Conservation (phyloP, 2,888 invertebrate genomes). For the Fabriciana adippe region DNA sequence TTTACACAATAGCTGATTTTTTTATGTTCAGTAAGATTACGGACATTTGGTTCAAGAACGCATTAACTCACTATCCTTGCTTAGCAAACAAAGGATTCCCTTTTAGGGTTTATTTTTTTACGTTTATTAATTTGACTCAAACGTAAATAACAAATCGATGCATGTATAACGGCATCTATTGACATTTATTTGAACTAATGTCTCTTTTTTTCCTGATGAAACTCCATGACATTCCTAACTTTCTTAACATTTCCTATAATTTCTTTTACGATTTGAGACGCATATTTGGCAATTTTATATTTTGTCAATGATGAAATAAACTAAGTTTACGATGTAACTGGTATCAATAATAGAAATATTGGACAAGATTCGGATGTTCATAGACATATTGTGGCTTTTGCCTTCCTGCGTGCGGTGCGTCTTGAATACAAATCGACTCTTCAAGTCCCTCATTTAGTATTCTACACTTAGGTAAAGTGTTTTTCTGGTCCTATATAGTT, state of each 20-base stretch:
- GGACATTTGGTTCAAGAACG: no score
- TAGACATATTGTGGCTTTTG: slow-evolving; percentile 71
- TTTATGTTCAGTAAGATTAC: no score
- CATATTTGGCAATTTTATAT: slow-evolving; percentile 25
- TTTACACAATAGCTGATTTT: no score
- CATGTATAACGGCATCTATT: no score
- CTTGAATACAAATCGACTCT: slow-evolving; percentile 63
- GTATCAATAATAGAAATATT: slow-evolving; percentile 68
- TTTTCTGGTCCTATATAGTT: slow-evolving; percentile 51
- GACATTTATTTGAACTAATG: no score
- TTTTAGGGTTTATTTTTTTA: no score
- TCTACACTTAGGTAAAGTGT: slow-evolving; percentile 61
- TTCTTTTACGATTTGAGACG: slow-evolving; percentile 16
- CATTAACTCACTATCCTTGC: no score
- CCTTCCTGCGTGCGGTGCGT: slow-evolving; percentile 63
- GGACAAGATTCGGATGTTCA: slow-evolving; percentile 68
- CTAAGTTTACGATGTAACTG: slow-evolving; percentile 36
- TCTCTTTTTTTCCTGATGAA: no score
- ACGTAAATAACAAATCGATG: no score
- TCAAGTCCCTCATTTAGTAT: slow-evolving; percentile 55
- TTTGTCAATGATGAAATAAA: slow-evolving; percentile 39
- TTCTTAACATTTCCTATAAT: neutral
- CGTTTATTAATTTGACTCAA: no score
- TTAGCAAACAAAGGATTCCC: no score
- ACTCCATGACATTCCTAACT: no score